A percentile compares a stretch with the other conserved stretches of the same genome.
Evolutionary conservation across 1,140 invertebrate genomes (phyloP).

Genomic region (Ostrea edulis): DNA sequence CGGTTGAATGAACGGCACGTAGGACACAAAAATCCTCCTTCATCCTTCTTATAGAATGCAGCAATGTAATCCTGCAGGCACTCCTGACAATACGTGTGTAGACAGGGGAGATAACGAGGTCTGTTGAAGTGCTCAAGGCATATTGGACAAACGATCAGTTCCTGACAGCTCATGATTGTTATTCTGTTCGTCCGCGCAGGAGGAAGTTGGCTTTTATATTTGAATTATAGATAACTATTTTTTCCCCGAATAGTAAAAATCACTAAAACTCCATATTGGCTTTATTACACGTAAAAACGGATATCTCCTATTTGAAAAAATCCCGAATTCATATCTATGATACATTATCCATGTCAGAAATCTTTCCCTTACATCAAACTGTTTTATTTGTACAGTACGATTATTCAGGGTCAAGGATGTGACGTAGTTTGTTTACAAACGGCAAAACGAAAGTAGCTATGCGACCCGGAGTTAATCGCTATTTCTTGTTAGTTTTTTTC

Average conservation of each 20-base stretch:
- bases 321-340: not conserved
- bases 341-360: not conserved
- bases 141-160: conserved; percentile 55
- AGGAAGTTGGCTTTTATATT: too few species aligned
- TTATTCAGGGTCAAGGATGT: not conserved
- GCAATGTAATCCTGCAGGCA: conserved; percentile 59
- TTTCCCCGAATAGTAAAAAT: too few species aligned
- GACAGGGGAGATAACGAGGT: conserved; percentile 67
- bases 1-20: not conserved
- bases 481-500: too few species aligned
- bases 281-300: too few species aligned
- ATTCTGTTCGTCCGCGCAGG: too few species aligned
- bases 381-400: not conserved
- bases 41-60: not conserved
- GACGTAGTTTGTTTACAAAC: not conserved
- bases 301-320: too few species aligned
- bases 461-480: not conserved
- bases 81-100: conserved; percentile 65
- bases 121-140: conserved; percentile 56
- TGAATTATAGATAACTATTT: too few species aligned
- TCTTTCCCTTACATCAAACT: not conserved
- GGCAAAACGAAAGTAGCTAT: not conserved
- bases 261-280: too few species aligned
- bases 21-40: not conserved
- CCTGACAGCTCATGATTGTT: not conserved